These are phyloP conservation scores for Adelphocoris suturalis DNA, from an alignment of 2,888 invertebrate species.

Conservation along the genomic window DNA sequence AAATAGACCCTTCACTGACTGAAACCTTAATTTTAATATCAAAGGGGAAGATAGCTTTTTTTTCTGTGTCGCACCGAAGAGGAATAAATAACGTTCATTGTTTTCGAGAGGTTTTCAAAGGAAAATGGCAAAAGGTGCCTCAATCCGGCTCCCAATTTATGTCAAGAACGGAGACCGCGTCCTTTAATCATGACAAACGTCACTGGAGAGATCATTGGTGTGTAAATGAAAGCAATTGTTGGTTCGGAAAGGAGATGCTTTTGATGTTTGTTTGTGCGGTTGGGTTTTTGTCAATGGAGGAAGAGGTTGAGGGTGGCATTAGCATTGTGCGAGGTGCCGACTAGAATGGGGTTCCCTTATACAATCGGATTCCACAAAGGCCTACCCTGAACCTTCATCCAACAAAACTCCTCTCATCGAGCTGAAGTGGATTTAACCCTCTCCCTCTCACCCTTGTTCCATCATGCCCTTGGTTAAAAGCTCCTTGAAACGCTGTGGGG, in stretches of 20 bases:
- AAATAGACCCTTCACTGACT: not conserved
- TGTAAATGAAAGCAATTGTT: constrained; percentile 66
- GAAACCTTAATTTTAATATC: constrained; percentile 53
- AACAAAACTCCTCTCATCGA: constrained; percentile 16
- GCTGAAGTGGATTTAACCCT: constrained; percentile 16
- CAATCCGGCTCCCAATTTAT: constrained; percentile 54
- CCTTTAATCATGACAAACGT: constrained; percentile 62
- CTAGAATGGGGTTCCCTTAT: constrained; percentile 12
- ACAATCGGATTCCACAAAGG: constrained; percentile 57
- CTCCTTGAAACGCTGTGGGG: constrained; percentile 13
- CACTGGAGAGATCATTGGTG: constrained; percentile 64
- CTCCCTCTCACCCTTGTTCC: constrained; percentile 44
- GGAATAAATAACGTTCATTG: constrained; percentile 63
- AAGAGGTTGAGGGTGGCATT: constrained; percentile 48
- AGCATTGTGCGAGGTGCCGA: constrained; percentile 58
- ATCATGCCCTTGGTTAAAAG: constrained; percentile 43
- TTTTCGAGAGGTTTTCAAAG: constrained; percentile 52
- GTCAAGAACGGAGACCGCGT: constrained; percentile 31
- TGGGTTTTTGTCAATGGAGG: constrained; percentile 29
- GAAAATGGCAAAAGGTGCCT: constrained; percentile 29
- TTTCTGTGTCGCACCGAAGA: constrained; percentile 12
- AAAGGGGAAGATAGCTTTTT: constrained; percentile 49
- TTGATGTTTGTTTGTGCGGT: constrained; percentile 63
- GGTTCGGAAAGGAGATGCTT: constrained; percentile 52
- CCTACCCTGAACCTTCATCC: constrained; percentile 40